Evolutionary conservation across 2,888 invertebrate species (phyloP), one percentile per base, ranked within the genome.

Genomic region (Gymnocheta viridis): DNA sequence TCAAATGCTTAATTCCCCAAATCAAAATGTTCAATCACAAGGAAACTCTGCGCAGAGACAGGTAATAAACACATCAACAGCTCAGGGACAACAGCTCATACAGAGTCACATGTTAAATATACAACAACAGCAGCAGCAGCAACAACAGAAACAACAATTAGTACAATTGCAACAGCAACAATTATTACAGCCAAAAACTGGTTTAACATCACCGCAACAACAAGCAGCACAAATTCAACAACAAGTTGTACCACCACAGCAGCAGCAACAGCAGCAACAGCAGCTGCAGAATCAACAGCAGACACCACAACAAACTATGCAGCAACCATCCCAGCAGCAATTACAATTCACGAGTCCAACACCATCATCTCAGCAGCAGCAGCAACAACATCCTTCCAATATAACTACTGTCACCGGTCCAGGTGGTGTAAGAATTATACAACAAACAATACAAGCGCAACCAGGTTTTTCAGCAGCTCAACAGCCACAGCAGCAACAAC

Each of bases 401-500:
- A 74, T 82, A 35, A 64, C 81, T 9, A 80, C 79, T n/a, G 86
- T 77, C 0, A 73, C 81, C 1, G 85, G 70, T 1, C 78, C 77
- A 4, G 84, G 84, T 0, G 84, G 79, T 19, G 86, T 85, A 4
- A 64, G 82, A 54, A 79, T 85, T 41, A 85, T 82, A 24, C 82
- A 85, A 58, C 82, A 85, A 64, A 83, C 82, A 0, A 86, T 87
- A 58, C 93, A 94, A 89, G 94, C 94, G 4, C 94, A 95, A 4
- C 95, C 95, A 24, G 95, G 95, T 0, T 95, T 95, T 10, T 96
- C 96, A 96, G 96, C 96, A 12, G 9, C 69, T 3, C 74, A 69
- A 38, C 58, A 51, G 12, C 19, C 67, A 17, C 66, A 72, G 58
- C 67, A 79, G 9, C 94, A 2, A 93, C 94, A 14, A 91, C 94